Conservation (phyloP, 2,888 invertebrate species). For the Willowsia nigromaculata region DNA sequence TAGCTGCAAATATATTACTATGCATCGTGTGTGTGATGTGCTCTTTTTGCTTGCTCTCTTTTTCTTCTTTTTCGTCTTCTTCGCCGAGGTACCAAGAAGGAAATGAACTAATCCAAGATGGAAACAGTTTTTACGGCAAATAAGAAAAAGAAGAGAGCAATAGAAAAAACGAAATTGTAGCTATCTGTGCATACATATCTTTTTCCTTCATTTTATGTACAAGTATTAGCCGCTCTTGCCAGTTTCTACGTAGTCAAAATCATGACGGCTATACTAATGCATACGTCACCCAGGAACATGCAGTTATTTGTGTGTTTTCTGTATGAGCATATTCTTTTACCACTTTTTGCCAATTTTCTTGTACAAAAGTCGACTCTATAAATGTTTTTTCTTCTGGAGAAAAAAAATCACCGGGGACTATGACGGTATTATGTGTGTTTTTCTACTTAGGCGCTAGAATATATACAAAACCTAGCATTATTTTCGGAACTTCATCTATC, state of each 20-base stretch:
- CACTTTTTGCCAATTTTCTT: slow-evolving; percentile 34
- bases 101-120: slow-evolving; percentile 69
- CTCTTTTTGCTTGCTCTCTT: background rate
- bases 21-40: slow-evolving; percentile 12
- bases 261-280: background rate
- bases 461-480: slow-evolving; percentile 3
- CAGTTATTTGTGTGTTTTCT: slow-evolving; percentile 22
- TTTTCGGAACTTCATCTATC: slow-evolving; percentile 32
- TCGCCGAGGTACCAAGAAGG: slow-evolving; percentile 23
- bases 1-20: background rate
- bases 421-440: slow-evolving; percentile 45
- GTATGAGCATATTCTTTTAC: slow-evolving; percentile 27
- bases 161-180: slow-evolving; percentile 34
- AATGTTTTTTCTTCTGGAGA: slow-evolving; percentile 58
- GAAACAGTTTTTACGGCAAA: slow-evolving; percentile 67
- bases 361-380: slow-evolving; percentile 51
- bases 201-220: background rate
- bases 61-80: background rate
- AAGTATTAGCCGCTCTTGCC: background rate
- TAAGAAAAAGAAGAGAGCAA: slow-evolving; percentile 49
- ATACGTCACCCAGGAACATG: background rate
- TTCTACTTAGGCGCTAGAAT: background rate
- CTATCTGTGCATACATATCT: background rate
- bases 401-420: slow-evolving; percentile 61
- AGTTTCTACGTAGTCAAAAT: background rate